Base-by-base conservation (phyloP, 2,888 invertebrate species). In the Helicoverpa assulta region DNA sequence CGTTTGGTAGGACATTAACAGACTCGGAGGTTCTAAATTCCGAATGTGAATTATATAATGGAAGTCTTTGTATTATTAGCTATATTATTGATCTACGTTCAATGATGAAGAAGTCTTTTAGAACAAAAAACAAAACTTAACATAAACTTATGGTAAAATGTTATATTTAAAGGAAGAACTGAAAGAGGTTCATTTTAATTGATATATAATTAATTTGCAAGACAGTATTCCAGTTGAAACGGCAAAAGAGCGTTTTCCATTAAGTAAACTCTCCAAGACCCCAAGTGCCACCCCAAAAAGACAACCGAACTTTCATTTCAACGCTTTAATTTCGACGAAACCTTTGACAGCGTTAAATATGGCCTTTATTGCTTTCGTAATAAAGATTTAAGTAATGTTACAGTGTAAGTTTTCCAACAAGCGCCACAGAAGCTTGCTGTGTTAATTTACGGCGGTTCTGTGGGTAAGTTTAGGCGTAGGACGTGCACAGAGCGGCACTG, bases 311-410 rank as follows among this genome's bases (percentile, higher is more conserved):
- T 91, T 92, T 93, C 91, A 92, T 94, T 92, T 90, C 90, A 85
- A 90, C 87, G 89, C 86, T 93, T 93, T 93, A 90, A 93, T 93
- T 92, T 89, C 82, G 76, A 83, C 87, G 79, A 86, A 87, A 90
- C 90, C 92, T 92, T 93, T 93, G 93, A 92, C 90, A 85, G 75
- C 79, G 86, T 86, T 91, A 91, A 93, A 92, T 94, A 90, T 93
- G 85, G 91, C 76, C 93, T 92, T 93, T 94, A 94, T 93, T 93
- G 93, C 94, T 90, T 92, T 91, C 86, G 92, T 90, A 93, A 94
- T 94, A 94, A 92, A 92, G 93, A 86, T 89, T 90, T 86, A 86
- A 91, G 91, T 89, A 89, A 86, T 83, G 87, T 87, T 81, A 82
- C 81, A 72, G 79, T 73, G 79, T 81, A 82, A 78, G 84, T 86